Percentiles rank a stretch among this genome's conserved stretches.
phyloP scores from a whole-genome alignment of 2,888 invertebrate species.

The Lithophane socia region DNA sequence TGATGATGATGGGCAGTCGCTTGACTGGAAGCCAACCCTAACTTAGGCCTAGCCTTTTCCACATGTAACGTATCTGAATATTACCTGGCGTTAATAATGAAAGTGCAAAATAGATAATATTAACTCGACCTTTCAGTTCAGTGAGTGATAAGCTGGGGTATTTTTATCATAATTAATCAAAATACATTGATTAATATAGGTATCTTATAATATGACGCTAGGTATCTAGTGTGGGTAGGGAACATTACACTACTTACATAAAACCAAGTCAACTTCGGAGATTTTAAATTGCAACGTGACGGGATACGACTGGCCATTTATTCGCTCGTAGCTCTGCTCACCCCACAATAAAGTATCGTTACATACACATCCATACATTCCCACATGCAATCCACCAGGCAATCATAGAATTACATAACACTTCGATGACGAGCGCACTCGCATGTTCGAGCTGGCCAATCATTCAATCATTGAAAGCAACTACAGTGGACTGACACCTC shows the following conservation, averaged over 20 bases:
- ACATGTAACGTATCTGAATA: not conserved
- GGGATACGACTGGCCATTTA: not conserved
- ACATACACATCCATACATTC: constrained; percentile 35
- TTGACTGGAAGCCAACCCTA: not conserved
- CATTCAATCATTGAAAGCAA: constrained; percentile 66
- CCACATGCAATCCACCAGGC: constrained; percentile 54
- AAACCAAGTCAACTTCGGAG: not conserved
- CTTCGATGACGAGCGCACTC: constrained; percentile 56
- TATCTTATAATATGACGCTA: not conserved
- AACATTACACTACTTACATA: not conserved
- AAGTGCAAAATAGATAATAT: constrained; percentile 9
- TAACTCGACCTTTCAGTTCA: constrained; percentile 20
- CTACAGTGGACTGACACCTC: constrained; percentile 53
- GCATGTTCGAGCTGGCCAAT: constrained; percentile 64
- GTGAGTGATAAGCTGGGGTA: not conserved
- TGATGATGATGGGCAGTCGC: too few species aligned
- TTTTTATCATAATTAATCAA: constrained; percentile 18
- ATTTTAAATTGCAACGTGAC: not conserved
- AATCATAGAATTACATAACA: constrained; percentile 64
- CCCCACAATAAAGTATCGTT: constrained; percentile 3
- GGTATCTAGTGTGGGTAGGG: too few species aligned
- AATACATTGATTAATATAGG: constrained; percentile 16
- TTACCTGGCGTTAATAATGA: not conserved
- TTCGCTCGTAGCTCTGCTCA: not conserved
- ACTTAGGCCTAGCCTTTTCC: not conserved